Base-by-base conservation (phyloP, 2,797 vertebrate species). In the Psittacula derbiana region DNA sequence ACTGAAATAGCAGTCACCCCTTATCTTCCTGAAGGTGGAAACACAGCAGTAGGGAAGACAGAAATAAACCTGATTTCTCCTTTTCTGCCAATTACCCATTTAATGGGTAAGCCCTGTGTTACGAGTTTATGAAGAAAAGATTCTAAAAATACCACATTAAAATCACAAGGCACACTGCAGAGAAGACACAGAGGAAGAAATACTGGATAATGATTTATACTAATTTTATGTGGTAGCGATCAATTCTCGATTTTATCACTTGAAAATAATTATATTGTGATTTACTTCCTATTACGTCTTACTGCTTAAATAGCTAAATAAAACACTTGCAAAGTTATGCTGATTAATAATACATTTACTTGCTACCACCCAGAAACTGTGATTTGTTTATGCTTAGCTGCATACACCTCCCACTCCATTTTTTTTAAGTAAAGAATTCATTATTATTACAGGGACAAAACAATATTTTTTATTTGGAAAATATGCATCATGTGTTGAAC, bases 91-190 rank as follows among this genome's bases (percentile, higher is more conserved):
- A 74, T 41, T 49, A 81, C 3, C 2, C 7, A 69, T 69, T 79
- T 40, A 72, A 79, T 28, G 30, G 31, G 23, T 83, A 83, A 58
- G 49, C 8, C 31, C 9, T 36, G 11, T 23, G 14, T 53, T 61
- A 67, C 17, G 4, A 84, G 33, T 40, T 79, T 18, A 75, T 49
- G 41, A 78, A 85, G 47, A 91, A 90, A 79, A 75, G 5, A 8
- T 72, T 74, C 70, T 72, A 90, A 88, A 94, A 92, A 61, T n/a
- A 90, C 8, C 36, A 58, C 11, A 28, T 80, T 74, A 31, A 87
- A 92, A 90, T 47, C 1, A 0, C 25, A 85, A 36, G 28, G 33
- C 16, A 65, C 46, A 41, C 25, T 62, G 31, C 27, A 50, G 15
- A 86, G 57, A 72, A 67, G 3, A 62, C 2, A 64, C 8, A n/a